Evolutionary conservation across 2,113 vertebrate genomes (phyloP), one percentile per base, ranked within the genome.

Genomic region (Saguinus midas): DNA sequence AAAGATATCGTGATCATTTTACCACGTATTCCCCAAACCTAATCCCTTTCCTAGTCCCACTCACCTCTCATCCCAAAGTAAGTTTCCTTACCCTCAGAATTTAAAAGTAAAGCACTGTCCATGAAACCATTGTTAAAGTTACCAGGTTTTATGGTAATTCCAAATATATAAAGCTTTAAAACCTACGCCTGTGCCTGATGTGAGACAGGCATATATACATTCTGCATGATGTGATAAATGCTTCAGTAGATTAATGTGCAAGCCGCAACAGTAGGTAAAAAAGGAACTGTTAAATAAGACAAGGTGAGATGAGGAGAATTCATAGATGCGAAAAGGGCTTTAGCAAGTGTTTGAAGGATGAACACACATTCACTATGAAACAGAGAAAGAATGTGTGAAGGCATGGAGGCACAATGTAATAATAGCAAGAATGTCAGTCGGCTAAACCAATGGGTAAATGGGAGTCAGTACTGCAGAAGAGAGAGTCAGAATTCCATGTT

Each of bases 1-100:
- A 50, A 94, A 76, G 78, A 81, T 91, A 18, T 37, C 79, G 72
- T 96, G 64, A 45, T 88, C n/a, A 83, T 73, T 84, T 92, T 64
- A n/a, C 29, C 29, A 16, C 13, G 17, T 35, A 82, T 94, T 88
- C n/a, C 75, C 23, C 1, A 40, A 84, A 45, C 55, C 40, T 66
- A 84, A 79, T 29, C n/a, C 75, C 45, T 94, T 91, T 83, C 20
- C 4, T 66, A 79, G 43, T 66, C 25, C 45, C 55, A 40, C 4
- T 27, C 64, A 48, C 18, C 52, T 89, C 72, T 81, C 90, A 57
- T 70, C 25, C 17, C 78, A 40, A n/a, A 61, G 20, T 14, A 55
- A 21, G 40, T 25, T 90, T 45, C 12, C n/a, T 45, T 35, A 7
- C 18, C 32, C 18, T 90, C 37, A 45, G 25, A 57, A 82, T 72